Conservation (phyloP, 2,113 vertebrate species). For the Megaceryle maxima region DNA sequence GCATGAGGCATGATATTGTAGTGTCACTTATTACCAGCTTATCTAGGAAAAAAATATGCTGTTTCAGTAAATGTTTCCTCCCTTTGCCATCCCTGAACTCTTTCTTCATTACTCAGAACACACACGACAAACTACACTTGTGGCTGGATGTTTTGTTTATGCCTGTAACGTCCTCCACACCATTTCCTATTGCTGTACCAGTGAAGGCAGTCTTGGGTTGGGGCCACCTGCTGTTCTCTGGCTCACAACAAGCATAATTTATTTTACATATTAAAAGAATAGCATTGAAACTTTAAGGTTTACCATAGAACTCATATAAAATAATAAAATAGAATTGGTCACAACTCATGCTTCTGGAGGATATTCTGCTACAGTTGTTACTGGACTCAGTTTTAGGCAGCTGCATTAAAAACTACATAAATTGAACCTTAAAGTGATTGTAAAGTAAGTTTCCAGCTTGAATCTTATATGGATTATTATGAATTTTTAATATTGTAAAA, state of each 20-base stretch:
- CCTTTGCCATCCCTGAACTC: background rate
- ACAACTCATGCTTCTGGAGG: background rate
- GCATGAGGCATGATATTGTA: background rate
- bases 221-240: background rate
- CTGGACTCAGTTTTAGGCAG: background rate
- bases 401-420: background rate
- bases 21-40: background rate
- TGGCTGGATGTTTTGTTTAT: background rate
- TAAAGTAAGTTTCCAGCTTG: background rate
- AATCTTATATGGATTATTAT: background rate
- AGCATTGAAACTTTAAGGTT: background rate
- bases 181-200: background rate
- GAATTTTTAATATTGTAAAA: background rate
- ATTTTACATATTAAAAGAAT: background rate
- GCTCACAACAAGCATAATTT: background rate
- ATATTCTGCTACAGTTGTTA: background rate
- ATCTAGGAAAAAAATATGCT: background rate
- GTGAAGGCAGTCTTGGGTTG: background rate
- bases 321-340: background rate
- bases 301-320: background rate
- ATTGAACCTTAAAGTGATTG: background rate
- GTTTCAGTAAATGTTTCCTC: background rate
- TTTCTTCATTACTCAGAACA: background rate
- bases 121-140: background rate
- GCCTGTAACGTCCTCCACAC: background rate